phyloP scores from a whole-genome alignment of 1,140 invertebrate genomes.

The Nephila pilipes region DNA sequence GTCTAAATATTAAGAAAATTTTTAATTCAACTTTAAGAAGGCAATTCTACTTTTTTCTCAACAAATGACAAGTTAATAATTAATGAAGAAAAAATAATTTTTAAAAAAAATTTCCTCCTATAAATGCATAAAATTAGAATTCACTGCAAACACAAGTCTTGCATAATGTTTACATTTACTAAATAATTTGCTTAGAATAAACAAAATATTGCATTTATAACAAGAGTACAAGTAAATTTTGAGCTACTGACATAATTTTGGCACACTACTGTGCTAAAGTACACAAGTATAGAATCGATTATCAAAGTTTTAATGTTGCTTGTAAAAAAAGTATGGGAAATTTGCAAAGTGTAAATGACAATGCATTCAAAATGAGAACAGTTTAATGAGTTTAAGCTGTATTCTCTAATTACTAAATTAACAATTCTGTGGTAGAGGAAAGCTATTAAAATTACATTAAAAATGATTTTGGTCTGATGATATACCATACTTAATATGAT shows the following conservation, averaged over 20 bases:
- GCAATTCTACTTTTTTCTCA: too few relatives aligned
- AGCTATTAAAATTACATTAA: slow-evolving; percentile 32
- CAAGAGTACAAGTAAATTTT: too few relatives aligned
- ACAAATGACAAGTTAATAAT: too few relatives aligned
- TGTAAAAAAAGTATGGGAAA: not conserved
- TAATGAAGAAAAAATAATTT: too few relatives aligned
- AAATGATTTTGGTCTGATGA: not conserved
- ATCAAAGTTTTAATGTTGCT: not conserved
- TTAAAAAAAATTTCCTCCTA: too few relatives aligned
- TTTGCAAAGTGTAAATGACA: slow-evolving; percentile 22
- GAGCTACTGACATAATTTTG: not conserved
- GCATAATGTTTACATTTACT: too few relatives aligned
- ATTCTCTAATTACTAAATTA: not conserved
- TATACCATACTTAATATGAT: slow-evolving; percentile 10
- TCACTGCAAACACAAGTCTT: too few relatives aligned
- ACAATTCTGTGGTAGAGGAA: not conserved
- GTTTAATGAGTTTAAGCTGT: not conserved
- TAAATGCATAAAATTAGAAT: too few relatives aligned
- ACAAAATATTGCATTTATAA: too few relatives aligned
- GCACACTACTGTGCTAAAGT: not conserved
- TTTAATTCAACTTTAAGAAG: too few relatives aligned
- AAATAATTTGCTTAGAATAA: too few relatives aligned
- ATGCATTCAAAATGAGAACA: slow-evolving; percentile 13
- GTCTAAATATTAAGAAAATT: too few relatives aligned
- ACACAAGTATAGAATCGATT: not conserved